Conservation (phyloP, 2,888 invertebrate species). For the Tinea trinotella region DNA sequence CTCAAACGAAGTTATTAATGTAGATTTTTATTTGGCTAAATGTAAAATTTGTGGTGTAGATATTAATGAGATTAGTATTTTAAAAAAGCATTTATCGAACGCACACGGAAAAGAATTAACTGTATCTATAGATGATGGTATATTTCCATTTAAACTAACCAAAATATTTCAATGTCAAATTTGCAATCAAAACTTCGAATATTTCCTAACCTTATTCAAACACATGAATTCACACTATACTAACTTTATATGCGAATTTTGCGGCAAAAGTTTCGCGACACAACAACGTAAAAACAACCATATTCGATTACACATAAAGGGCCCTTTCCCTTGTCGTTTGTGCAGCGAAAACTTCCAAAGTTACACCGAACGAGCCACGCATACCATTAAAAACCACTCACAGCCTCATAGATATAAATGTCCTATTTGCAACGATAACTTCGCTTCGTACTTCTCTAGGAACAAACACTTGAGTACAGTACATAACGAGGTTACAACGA, state of each 20-base stretch:
- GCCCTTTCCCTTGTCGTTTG: neutral
- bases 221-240: constrained; percentile 65
- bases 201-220: constrained; percentile 57
- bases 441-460: constrained; percentile 54
- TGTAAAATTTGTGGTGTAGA: constrained; percentile 47
- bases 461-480: constrained; percentile 50
- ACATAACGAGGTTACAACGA: constrained; percentile 54
- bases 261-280: constrained; percentile 57
- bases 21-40: constrained; percentile 46
- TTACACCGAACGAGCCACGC: constrained; percentile 47
- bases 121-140: constrained; percentile 46
- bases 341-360: constrained; percentile 42
- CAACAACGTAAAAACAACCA: constrained; percentile 26
- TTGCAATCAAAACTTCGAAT: constrained; percentile 57
- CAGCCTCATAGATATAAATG: constrained; percentile 59
- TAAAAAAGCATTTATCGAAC: constrained; percentile 43
- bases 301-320: neutral
- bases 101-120: constrained; percentile 48
- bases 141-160: constrained; percentile 55
- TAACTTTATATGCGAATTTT: constrained; percentile 60
- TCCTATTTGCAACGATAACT: constrained; percentile 60
- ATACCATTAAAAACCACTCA: constrained; percentile 50
- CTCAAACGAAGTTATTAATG: constrained; percentile 49
- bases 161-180: constrained; percentile 55
- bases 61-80: constrained; percentile 40